A percentile compares a stretch with the other conserved stretches of the same genome.
Evolutionary conservation across 2,888 invertebrate species (phyloP).

Genomic region (Cantharis rufa): DNA sequence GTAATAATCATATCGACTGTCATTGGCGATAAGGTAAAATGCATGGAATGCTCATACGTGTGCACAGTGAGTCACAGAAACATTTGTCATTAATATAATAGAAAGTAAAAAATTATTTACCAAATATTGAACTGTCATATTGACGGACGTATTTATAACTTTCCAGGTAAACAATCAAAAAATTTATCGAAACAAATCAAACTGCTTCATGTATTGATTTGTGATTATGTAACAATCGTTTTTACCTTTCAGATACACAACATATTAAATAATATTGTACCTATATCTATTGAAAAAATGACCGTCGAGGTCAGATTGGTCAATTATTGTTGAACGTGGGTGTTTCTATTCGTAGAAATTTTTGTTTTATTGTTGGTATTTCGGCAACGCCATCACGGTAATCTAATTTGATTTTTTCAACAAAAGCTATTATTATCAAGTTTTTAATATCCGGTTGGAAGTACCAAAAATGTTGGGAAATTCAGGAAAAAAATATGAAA

Average conservation of each 20-base stretch:
- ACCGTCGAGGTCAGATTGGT: background rate
- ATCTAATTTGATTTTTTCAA: background rate
- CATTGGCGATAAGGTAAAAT: background rate
- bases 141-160: background rate
- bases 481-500: background rate
- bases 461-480: background rate
- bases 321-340: background rate
- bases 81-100: background rate
- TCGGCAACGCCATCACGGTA: too few species aligned
- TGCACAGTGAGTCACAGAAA: background rate
- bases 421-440: background rate
- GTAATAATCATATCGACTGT: background rate
- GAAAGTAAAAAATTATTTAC: background rate
- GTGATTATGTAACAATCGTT: background rate
- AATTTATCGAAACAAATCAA: background rate
- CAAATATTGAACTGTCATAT: background rate
- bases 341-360: background rate
- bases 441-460: background rate
- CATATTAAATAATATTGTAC: background rate
- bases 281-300: background rate
- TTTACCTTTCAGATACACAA: background rate
- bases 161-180: background rate
- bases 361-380: too few species aligned
- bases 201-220: background rate
- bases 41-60: background rate